A percentile compares a stretch with the other conserved stretches of the same genome.
These are phyloP conservation scores for Pituophis catenifer DNA, from an alignment of 2,113 vertebrate genomes.

Conservation along the genomic window DNA sequence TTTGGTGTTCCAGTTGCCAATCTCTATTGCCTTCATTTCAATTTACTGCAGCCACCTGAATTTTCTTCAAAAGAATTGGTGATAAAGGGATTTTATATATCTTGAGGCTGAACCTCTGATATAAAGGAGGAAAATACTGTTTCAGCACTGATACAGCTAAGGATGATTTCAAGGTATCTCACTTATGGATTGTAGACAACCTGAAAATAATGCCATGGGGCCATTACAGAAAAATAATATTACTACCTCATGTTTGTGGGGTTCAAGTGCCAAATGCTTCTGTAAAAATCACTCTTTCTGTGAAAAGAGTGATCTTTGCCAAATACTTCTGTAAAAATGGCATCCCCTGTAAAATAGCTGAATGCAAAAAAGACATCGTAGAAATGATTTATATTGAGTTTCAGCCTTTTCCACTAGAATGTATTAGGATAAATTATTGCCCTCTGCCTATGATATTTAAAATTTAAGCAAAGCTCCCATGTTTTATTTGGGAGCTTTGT, in stretches of 20 bases:
- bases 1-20: not conserved
- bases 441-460: not conserved
- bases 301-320: not conserved
- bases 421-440: not conserved
- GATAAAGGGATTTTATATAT: not conserved
- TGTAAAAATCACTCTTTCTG: not conserved
- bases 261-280: not conserved
- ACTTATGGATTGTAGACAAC: not conserved
- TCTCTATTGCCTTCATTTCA: not conserved
- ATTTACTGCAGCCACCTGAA: not conserved
- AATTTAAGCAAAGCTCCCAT: not conserved
- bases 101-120: not conserved
- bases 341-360: not conserved
- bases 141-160: not conserved
- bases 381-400: not conserved
- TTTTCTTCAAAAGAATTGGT: not conserved
- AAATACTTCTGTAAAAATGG: not conserved
- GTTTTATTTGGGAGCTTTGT: not conserved
- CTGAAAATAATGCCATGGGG: not conserved
- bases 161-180: not conserved
- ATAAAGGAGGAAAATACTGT: not conserved
- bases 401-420: not conserved
- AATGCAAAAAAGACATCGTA: not conserved
- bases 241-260: not conserved
- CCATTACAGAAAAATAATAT: not conserved